These are phyloP conservation scores for Tetrapedia diversipes DNA, from an alignment of 2,888 invertebrate species.

Conservation along the genomic window DNA sequence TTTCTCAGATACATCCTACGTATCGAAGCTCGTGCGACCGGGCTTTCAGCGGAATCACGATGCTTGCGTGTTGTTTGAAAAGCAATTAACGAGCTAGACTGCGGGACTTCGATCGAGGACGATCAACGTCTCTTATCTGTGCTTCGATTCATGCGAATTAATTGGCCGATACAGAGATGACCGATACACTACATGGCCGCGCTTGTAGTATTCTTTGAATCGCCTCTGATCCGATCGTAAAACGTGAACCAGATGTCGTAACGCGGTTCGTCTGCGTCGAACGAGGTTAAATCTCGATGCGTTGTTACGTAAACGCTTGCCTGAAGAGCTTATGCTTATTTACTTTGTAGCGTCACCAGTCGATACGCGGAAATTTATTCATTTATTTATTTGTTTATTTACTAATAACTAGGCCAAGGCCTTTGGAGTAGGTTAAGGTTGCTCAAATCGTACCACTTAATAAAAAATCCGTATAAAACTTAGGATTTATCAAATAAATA, in stretches of 20 bases:
- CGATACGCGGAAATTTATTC: conserved; percentile 57
- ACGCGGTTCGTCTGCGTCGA: conserved; percentile 47
- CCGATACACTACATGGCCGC: conserved; percentile 32
- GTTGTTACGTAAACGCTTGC: conserved; percentile 47
- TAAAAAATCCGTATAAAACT: too few species aligned
- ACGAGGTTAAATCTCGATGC: conserved; percentile 42
- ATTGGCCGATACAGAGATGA: conserved; percentile 49
- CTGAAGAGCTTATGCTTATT: conserved; percentile 5
- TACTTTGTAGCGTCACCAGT: conserved; percentile 1
- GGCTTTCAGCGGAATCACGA: conserved; percentile 5
- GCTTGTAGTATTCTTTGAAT: conserved; percentile 13
- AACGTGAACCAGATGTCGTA: conserved; percentile 46
- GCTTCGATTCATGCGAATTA: conserved; percentile 54
- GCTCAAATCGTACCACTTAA: too few species aligned
- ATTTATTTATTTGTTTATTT: too few species aligned
- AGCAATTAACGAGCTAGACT: conserved; percentile 51
- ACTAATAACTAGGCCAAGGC: too few species aligned
- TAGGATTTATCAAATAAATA: too few species aligned
- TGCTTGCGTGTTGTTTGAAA: conserved; percentile 35
- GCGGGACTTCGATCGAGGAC: conserved; percentile 58
- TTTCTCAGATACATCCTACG: too few species aligned
- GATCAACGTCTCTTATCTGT: conserved; percentile 55
- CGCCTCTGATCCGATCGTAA: conserved; percentile 33
- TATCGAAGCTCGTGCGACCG: too few species aligned
- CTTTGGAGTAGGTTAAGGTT: too few species aligned